These are phyloP conservation scores for Gambusia yucatana DNA, from an alignment of 2,797 vertebrate genomes.

Conservation along the genomic window DNA sequence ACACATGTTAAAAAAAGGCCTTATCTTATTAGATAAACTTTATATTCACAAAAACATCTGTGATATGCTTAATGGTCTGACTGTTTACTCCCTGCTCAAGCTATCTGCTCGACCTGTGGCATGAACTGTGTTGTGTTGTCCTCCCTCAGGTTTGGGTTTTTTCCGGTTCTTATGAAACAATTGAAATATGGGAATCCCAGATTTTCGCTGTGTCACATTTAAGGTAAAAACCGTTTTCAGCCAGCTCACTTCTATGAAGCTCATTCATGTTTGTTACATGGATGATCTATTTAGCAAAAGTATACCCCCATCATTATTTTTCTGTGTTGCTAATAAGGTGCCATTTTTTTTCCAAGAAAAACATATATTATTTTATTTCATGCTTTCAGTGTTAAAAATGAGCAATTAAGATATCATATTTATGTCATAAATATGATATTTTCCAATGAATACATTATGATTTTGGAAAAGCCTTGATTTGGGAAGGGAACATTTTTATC, in stretches of 20 bases:
- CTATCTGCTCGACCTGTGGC: neutral
- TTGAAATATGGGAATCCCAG: neutral
- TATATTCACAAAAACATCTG: neutral
- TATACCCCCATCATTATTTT: neutral
- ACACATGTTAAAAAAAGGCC: neutral
- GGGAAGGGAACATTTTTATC: neutral
- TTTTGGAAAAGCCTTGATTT: neutral
- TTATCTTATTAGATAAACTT: neutral
- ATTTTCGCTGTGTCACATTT: neutral
- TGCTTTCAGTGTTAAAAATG: neutral
- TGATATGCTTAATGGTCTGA: neutral
- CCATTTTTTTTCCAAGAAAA: neutral
- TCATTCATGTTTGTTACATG: neutral
- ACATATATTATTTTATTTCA: neutral
- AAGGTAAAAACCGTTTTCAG: neutral
- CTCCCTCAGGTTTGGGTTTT: neutral
- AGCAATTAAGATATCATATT: too few relatives aligned
- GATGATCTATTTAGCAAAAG: neutral
- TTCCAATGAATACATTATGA: neutral
- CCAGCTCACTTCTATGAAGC: neutral
- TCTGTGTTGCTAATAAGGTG: neutral
- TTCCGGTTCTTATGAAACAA: neutral
- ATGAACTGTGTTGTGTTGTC: neutral
- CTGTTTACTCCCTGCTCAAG: conserved; percentile 1
- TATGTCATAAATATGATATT: neutral